phyloP scores from a whole-genome alignment of 1,140 invertebrate genomes.

The Parasteatoda tepidariorum region DNA sequence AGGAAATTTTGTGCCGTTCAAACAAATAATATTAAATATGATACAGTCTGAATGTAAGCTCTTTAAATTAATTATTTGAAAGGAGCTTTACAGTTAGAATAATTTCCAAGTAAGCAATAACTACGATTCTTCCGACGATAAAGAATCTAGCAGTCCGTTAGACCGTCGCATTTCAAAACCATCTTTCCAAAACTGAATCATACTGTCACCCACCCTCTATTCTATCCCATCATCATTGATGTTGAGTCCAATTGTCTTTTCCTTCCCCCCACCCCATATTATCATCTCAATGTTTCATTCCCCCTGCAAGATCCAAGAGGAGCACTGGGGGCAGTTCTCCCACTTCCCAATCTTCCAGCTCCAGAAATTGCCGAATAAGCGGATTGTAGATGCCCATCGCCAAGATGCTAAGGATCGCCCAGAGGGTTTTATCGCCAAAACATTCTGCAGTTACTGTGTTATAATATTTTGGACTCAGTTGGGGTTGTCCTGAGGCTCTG shows the following conservation, averaged over 20 bases:
- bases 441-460: neutral
- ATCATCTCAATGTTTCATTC: neutral
- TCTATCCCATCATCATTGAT: neutral
- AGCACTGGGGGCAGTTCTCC: neutral
- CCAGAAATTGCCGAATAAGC: constrained; percentile 12
- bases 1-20: too few relatives aligned
- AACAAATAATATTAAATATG: too few relatives aligned
- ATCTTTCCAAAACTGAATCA: neutral
- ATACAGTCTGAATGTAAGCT: too few relatives aligned
- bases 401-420: constrained; percentile 52
- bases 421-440: neutral
- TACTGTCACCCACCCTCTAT: neutral
- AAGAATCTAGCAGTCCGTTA: neutral
- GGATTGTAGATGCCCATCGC: constrained; percentile 47
- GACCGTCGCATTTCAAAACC: neutral
- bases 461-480: neutral
- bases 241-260: neutral
- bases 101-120: too few relatives aligned
- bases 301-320: neutral
- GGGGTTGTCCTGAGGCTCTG: neutral
- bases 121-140: neutral
- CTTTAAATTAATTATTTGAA: too few relatives aligned
- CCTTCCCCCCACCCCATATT: neutral
- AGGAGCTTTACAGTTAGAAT: too few relatives aligned
- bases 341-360: neutral